Evolutionary conservation across 2,113 vertebrate species (phyloP), one percentile per base, ranked within the genome.

Genomic region (Cyprinodon tularosa): DNA sequence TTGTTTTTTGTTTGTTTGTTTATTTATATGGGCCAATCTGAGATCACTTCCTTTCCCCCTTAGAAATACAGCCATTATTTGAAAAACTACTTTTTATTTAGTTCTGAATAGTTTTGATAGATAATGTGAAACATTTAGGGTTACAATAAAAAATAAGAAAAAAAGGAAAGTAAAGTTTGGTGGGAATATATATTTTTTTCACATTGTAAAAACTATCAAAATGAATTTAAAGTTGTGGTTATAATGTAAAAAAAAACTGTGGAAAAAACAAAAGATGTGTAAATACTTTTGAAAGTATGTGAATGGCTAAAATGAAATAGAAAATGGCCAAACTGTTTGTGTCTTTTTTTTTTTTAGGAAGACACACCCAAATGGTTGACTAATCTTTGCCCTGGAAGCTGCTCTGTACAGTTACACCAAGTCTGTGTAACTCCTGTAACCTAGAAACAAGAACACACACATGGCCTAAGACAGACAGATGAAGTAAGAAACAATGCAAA

Each of bases 351-450:
- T 60, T 74, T 77, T 12, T 64, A 85, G 79, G 44, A 76, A 57
- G 78, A 64, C 88, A 87, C 89, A 76, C 91, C 88, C 86, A 66
- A n/a, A 74, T 38, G 71, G 74, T 11, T 90, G 90, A 91, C 81
- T 90, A 88, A 91, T 86, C 82, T 78, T 84, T 86, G 82, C 86
- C 80, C 68, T 62, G 48, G 40, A 73, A 39, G 42, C 62, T 76
- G 89, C 86, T 86, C 68, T 71, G 59, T 60, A 59, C 57, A 57
- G 68, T 68, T 66, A 74, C 74, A 77, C 71, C 12, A 73, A 67
- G 59, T 77, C 59, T 42, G 74, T 79, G 39, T 74, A 48, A 78
- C 76, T 76, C 37, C 42, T 66, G 81, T 92, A 74, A 85, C 91
- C 81, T 87, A 83, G 89, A 80, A 79, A 91, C 89, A 66, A 69